Percentiles rank a stretch among this genome's conserved stretches.
Conservation (phyloP, 2,113 vertebrate species). For the Lagopus leucura region DNA sequence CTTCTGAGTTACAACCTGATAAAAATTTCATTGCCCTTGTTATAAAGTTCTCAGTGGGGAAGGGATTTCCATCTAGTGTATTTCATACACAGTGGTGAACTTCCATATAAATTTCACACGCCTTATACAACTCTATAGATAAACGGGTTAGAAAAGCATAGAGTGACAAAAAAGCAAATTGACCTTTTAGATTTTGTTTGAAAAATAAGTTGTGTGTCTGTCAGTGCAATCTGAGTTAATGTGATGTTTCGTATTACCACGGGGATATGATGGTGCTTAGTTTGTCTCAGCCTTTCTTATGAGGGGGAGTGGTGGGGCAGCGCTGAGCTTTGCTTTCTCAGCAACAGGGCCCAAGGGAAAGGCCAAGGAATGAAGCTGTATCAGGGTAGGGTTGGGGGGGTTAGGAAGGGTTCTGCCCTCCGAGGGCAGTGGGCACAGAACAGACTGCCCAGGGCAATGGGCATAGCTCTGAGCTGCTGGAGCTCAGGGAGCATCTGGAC, state of each 20-base stretch:
- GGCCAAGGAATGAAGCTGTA: background rate
- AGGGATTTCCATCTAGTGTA: conserved; percentile 20
- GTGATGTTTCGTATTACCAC: conserved; percentile 55
- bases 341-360: background rate
- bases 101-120: background rate
- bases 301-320: background rate
- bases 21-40: conserved; percentile 66
- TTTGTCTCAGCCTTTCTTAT: background rate
- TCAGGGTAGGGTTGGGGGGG: background rate
- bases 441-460: background rate
- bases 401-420: background rate
- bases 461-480: background rate
- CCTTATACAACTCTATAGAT: background rate
- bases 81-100: background rate
- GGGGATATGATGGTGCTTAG: conserved; percentile 21
- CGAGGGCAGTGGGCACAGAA: background rate
- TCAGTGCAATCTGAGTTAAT: conserved; percentile 19
- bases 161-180: conserved; percentile 6
- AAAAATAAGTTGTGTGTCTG: background rate
- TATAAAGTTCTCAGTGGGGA: conserved; percentile 51
- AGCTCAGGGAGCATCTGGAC: background rate
- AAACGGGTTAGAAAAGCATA: conserved; percentile 17
- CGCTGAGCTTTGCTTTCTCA: background rate
- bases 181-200: background rate
- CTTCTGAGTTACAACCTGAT: conserved; percentile 60